These are phyloP conservation scores for Acanthochromis polyacanthus DNA, from an alignment of 2,113 vertebrate species.

Conservation along the genomic window DNA sequence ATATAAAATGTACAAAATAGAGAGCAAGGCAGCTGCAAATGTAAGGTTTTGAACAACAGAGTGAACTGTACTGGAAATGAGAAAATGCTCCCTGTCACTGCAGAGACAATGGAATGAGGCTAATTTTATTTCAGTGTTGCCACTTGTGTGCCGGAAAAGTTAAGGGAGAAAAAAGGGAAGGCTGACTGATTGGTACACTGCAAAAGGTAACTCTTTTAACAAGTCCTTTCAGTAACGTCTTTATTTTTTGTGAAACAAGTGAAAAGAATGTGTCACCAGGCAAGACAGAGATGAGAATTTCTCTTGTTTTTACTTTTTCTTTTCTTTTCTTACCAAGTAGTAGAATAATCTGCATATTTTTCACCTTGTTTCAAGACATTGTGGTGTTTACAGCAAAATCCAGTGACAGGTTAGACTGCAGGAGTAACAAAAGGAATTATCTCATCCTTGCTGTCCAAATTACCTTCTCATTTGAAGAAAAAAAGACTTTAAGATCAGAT, in stretches of 20 bases:
- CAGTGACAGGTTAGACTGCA: conserved; percentile 43
- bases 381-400: conserved; percentile 34
- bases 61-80: conserved; percentile 58
- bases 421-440: conserved; percentile 49
- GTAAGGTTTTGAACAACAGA: conserved; percentile 64
- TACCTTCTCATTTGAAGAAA: conserved; percentile 38
- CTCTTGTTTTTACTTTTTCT: conserved; percentile 23
- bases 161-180: conserved; percentile 32
- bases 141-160: conserved; percentile 48
- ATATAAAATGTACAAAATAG: conserved; percentile 63
- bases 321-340: not conserved
- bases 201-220: conserved; percentile 47
- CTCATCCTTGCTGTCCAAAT: conserved; percentile 43
- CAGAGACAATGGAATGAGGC: conserved; percentile 58
- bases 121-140: conserved; percentile 65
- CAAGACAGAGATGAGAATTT: conserved; percentile 23
- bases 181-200: conserved; percentile 36
- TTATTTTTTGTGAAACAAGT: conserved; percentile 35
- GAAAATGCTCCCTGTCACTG: conserved; percentile 55
- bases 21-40: conserved; percentile 56
- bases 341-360: conserved; percentile 43
- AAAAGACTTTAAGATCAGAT: conserved; percentile 47
- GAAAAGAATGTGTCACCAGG: conserved; percentile 47
- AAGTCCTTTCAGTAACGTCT: conserved; percentile 41
- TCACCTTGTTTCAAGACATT: conserved; percentile 36